A percentile compares a stretch with the other conserved stretches of the same genome.
Conservation (phyloP, 1,140 invertebrate species). For the Hyphantria cunea region DNA sequence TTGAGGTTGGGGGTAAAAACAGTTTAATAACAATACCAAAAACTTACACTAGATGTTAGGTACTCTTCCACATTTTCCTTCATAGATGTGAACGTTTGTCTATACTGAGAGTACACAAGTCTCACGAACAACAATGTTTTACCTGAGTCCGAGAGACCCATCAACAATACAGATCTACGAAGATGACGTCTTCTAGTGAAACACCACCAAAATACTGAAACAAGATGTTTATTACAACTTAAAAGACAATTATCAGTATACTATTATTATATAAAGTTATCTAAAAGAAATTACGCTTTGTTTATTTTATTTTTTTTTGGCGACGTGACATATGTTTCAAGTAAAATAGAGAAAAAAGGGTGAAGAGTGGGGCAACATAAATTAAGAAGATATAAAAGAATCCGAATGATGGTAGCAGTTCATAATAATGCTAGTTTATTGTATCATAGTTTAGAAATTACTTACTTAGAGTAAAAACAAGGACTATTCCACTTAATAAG, state of each 20-base stretch:
- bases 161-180: constrained; percentile 86
- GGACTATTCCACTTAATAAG: constrained; percentile 66
- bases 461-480: constrained; percentile 68
- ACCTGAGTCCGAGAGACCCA: constrained; percentile 93
- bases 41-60: constrained; percentile 69
- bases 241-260: not conserved
- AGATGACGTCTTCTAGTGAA: constrained; percentile 81
- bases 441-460: constrained; percentile 4
- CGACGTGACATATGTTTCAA: too few relatives aligned
- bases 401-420: too few relatives aligned
- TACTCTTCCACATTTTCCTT: constrained; percentile 91
- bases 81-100: constrained; percentile 92
- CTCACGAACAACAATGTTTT: constrained; percentile 93
- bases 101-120: constrained; percentile 86
- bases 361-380: too few relatives aligned
- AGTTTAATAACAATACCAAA: not conserved
- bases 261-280: not conserved
- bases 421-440: too few relatives aligned
- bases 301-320: too few relatives aligned
- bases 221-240: constrained; percentile 12
- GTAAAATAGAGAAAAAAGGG: too few relatives aligned
- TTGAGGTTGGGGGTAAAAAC: too few relatives aligned
- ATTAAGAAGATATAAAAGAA: too few relatives aligned
- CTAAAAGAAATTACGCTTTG: too few relatives aligned
- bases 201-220: constrained; percentile 82